These are phyloP conservation scores for Xiphorhynchus erythropygius DNA, from an alignment of 2,797 vertebrate genomes.

Conservation along the genomic window DNA sequence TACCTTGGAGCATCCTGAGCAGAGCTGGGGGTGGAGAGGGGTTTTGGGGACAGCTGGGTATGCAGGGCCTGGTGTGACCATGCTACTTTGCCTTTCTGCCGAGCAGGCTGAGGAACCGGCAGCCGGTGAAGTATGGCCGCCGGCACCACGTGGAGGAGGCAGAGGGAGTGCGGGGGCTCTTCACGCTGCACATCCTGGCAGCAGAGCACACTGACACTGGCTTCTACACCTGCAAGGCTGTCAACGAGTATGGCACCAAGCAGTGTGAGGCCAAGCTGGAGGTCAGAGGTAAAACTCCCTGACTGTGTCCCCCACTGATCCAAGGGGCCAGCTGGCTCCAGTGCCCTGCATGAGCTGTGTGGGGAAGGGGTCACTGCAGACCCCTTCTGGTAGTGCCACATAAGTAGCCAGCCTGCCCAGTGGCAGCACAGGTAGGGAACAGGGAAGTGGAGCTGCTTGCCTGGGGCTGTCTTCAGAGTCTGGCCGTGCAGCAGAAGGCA, in stretches of 20 bases:
- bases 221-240: constrained; percentile 94
- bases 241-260: constrained; percentile 95
- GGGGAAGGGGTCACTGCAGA: background rate
- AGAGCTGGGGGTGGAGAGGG: background rate
- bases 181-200: constrained; percentile 86
- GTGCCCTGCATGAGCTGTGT: constrained; percentile 34
- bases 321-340: background rate
- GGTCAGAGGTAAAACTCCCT: constrained; percentile 85
- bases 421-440: fast-evolving
- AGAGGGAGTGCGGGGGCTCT: constrained; percentile 81
- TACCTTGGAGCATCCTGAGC: background rate
- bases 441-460: background rate
- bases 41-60: background rate
- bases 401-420: background rate
- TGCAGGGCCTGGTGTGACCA: background rate
- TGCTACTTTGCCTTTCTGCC: background rate
- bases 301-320: background rate
- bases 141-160: constrained; percentile 85
- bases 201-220: constrained; percentile 86
- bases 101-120: constrained; percentile 91
- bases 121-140: constrained; percentile 87
- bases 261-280: constrained; percentile 92
- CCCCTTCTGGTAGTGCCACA: background rate
- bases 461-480: background rate
- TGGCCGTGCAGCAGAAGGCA: background rate